A percentile compares a stretch with the other conserved stretches of the same genome.
Conservation (phyloP, 2,888 invertebrate genomes). For the Drosophila helvetica region DNA sequence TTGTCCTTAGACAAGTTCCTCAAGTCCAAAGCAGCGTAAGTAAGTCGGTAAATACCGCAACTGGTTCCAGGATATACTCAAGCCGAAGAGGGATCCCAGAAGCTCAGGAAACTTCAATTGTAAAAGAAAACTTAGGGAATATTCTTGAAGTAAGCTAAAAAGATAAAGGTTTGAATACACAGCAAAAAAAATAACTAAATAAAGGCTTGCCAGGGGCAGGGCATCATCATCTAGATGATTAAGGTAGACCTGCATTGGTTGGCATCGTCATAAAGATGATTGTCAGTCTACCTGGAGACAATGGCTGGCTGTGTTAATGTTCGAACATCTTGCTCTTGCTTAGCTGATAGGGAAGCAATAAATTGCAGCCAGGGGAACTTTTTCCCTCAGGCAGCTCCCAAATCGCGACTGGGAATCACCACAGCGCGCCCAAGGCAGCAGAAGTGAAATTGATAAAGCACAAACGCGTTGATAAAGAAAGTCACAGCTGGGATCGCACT, state of each 20-base stretch:
- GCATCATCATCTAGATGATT: conserved; percentile 8
- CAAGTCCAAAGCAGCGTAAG: conserved; percentile 36
- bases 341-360: conserved; percentile 20
- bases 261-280: neutral
- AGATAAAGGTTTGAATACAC: neutral
- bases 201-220: neutral
- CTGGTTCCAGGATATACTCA: conserved; percentile 49
- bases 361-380: conserved; percentile 27
- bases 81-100: neutral
- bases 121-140: neutral
- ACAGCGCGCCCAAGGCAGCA: neutral
- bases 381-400: neutral
- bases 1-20: conserved; percentile 32
- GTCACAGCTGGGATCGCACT: neutral
- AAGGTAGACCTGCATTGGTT: neutral
- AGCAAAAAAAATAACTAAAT: neutral
- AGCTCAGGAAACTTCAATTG: conserved; percentile 3
- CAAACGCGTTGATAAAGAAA: conserved; percentile 32
- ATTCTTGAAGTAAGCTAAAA: neutral
- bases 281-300: conserved; percentile 28
- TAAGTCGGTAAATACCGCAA: conserved; percentile 63
- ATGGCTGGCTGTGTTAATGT: conserved; percentile 20
- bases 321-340: conserved; percentile 36
- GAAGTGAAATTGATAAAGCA: conserved; percentile 18
- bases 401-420: conserved; percentile 16